Evolutionary conservation across 2,113 vertebrate genomes (phyloP).

Genomic region (Castor canadensis): DNA sequence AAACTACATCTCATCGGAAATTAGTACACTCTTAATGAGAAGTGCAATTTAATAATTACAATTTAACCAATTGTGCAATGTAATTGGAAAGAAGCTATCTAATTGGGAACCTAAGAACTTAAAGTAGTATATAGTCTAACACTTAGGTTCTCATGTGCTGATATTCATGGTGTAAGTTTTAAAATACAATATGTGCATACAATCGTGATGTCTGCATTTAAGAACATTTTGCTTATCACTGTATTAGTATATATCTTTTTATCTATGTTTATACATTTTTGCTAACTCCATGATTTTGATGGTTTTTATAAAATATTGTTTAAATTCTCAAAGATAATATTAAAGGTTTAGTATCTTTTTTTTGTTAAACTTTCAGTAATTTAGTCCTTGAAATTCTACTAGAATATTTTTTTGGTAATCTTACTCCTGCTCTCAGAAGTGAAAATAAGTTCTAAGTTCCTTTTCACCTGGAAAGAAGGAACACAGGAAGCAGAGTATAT

Average conservation of each 20-base stretch:
- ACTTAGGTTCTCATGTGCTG: not conserved
- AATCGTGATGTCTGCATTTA: not conserved
- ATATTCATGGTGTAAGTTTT: not conserved
- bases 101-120: constrained; percentile 60
- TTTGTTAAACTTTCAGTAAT: not conserved
- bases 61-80: constrained; percentile 58
- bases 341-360: not conserved
- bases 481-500: not conserved
- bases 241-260: not conserved
- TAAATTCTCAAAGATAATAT: not conserved
- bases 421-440: not conserved
- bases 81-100: constrained; percentile 62
- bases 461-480: not conserved
- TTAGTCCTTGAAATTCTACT: not conserved
- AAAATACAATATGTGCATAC: not conserved
- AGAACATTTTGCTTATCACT: not conserved
- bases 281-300: not conserved
- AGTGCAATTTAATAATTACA: constrained; percentile 66
- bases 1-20: constrained; percentile 64
- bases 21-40: constrained; percentile 53
- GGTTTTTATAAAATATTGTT: not conserved
- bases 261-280: not conserved
- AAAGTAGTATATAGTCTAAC: constrained; percentile 53
- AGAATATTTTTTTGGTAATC: not conserved
- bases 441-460: not conserved